Evolutionary conservation across 2,113 vertebrate genomes (phyloP).

Genomic region (Misgurnus mizolepis): DNA sequence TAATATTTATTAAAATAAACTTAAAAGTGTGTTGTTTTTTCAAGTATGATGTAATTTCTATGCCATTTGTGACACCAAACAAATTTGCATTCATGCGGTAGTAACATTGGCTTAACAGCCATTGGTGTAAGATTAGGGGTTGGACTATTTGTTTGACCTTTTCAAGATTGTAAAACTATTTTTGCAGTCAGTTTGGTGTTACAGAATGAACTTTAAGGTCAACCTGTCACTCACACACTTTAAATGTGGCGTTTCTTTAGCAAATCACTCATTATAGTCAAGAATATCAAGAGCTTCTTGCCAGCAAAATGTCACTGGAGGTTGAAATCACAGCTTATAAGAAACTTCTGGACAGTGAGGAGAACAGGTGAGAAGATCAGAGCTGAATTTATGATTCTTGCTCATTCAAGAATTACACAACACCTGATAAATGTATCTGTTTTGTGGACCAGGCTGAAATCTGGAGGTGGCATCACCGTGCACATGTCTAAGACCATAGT

Average conservation of each 20-base stretch:
- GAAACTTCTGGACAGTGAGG: slow-evolving; percentile 62
- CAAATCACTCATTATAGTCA: slow-evolving; percentile 73
- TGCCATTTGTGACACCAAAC: too few relatives aligned
- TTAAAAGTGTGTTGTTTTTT: too few relatives aligned
- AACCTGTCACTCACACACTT: not conserved
- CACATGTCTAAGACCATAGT: slow-evolving; percentile 61
- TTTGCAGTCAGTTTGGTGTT: not conserved
- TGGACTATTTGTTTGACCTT: too few relatives aligned
- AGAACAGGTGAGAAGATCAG: slow-evolving; percentile 48
- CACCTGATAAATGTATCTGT: slow-evolving; percentile 3
- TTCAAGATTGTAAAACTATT: too few relatives aligned
- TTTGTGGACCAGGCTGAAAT: slow-evolving; percentile 57
- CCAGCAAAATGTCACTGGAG: slow-evolving; percentile 64
- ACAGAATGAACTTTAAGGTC: not conserved
- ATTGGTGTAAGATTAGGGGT: too few relatives aligned
- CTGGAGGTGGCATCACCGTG: slow-evolving; percentile 66
- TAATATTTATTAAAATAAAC: too few relatives aligned
- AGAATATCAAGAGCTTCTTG: slow-evolving; percentile 68
- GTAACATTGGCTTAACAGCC: too few relatives aligned
- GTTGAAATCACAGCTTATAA: slow-evolving; percentile 64
- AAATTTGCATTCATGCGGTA: too few relatives aligned
- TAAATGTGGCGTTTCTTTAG: slow-evolving; percentile 58
- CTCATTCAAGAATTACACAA: not conserved
- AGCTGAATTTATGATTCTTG: not conserved
- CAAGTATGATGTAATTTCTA: too few relatives aligned